Percentiles rank a stretch among this genome's conserved stretches.
Evolutionary conservation across 37 sponge, comb jelly and placozoan genomes (phyloP).

Genomic region (Hormiphora californensis): DNA sequence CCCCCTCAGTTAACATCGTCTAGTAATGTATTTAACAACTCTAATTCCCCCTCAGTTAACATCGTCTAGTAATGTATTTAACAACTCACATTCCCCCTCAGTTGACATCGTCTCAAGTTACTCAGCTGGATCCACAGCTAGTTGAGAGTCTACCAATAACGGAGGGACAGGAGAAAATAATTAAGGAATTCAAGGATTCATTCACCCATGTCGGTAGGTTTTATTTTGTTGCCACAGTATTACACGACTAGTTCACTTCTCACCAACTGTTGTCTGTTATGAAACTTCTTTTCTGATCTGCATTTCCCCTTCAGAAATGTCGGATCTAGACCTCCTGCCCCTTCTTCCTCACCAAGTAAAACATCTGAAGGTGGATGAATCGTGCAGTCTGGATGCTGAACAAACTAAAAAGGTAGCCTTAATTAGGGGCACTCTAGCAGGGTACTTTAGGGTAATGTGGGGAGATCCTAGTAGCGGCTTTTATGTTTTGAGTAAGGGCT

Average conservation of each 20-base stretch:
- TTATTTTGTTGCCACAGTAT: background rate
- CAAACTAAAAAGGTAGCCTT: too few species aligned
- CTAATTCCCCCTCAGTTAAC: too few species aligned
- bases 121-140: background rate
- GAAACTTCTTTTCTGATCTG: background rate
- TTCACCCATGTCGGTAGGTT: background rate
- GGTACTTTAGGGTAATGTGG: too few species aligned
- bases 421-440: too few species aligned
- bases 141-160: background rate
- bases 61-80: too few species aligned
- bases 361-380: slow-evolving; percentile 24
- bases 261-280: too few species aligned
- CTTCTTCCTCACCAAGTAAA: slow-evolving; percentile 46
- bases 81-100: background rate
- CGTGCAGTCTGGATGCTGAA: too few species aligned
- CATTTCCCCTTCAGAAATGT: background rate
- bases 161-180: slow-evolving; percentile 4
- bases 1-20: too few species aligned
- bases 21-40: too few species aligned
- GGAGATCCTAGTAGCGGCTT: too few species aligned
- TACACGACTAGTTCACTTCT: background rate
- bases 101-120: slow-evolving; percentile 22
- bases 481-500: too few species aligned
- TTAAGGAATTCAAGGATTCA: slow-evolving; percentile 49
- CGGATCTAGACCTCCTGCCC: slow-evolving; percentile 19